These are phyloP conservation scores for Scotopteryx bipunctaria DNA, from an alignment of 2,888 invertebrate genomes.

Conservation along the genomic window DNA sequence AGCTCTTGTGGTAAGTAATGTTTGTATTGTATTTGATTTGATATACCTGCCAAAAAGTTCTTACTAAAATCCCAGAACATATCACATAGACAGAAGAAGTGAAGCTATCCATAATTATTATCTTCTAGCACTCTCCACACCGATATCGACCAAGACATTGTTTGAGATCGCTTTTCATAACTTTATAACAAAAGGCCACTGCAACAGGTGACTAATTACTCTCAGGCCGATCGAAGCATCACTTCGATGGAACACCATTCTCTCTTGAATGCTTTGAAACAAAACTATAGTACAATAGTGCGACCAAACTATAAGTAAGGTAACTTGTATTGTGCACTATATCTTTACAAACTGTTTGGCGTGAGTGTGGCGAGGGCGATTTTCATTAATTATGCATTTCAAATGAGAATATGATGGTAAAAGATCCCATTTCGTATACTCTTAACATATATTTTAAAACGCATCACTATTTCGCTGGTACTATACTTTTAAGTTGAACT, in stretches of 20 bases:
- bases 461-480: too few relatives aligned
- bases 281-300: slow-evolving; percentile 1
- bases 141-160: slow-evolving; percentile 9
- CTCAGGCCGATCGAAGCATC: slow-evolving; percentile 1
- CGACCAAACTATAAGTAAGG: too few relatives aligned
- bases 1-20: too few relatives aligned
- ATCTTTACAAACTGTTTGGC: background rate
- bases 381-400: background rate
- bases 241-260: slow-evolving; percentile 6
- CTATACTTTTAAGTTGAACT: too few relatives aligned
- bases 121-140: background rate
- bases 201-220: slow-evolving; percentile 16
- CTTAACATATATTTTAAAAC: too few relatives aligned
- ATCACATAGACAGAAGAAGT: background rate
- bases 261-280: background rate
- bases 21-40: too few relatives aligned
- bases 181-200: slow-evolving; percentile 3
- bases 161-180: slow-evolving; percentile 6
- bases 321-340: too few relatives aligned
- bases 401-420: background rate
- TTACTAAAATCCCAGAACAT: background rate
- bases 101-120: background rate
- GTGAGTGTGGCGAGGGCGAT: background rate
- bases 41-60: background rate
- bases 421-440: background rate